Conservation (phyloP, 2,113 vertebrate genomes). For the Lagopus muta region DNA sequence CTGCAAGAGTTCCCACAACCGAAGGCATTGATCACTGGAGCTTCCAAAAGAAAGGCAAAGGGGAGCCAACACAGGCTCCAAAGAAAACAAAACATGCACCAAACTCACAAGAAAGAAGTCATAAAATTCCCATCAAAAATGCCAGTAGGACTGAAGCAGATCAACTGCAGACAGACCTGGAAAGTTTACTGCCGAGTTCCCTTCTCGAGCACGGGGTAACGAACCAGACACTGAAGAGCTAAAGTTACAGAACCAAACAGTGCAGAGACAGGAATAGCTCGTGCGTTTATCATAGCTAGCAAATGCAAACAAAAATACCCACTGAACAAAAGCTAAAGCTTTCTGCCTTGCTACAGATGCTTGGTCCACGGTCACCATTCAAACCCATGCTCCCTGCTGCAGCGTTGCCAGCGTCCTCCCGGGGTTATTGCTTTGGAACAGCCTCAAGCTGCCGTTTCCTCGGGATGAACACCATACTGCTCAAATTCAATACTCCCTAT, state of each 20-base stretch:
- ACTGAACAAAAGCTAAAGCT: neutral
- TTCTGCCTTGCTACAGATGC: neutral
- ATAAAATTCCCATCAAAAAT: slow-evolving; percentile 57
- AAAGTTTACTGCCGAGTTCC: neutral
- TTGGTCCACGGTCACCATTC: neutral
- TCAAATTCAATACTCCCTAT: neutral
- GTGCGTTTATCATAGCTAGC: neutral
- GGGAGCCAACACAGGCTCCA: slow-evolving; percentile 54
- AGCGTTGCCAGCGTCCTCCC: neutral
- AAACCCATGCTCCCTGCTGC: neutral
- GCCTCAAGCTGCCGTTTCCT: neutral
- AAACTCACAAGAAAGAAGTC: slow-evolving; percentile 30
- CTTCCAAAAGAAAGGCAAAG: slow-evolving; percentile 47
- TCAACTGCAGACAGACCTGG: slow-evolving; percentile 48
- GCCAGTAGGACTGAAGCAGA: slow-evolving; percentile 48
- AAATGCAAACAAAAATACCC: neutral
- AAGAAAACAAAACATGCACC: slow-evolving; percentile 54
- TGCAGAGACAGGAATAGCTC: neutral
- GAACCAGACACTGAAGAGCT: slow-evolving; percentile 12
- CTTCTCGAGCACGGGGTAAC: neutral
- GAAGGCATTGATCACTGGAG: slow-evolving; percentile 66
- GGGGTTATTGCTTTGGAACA: neutral
- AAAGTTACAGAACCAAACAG: slow-evolving; percentile 10
- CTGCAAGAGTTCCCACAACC: slow-evolving; percentile 65
- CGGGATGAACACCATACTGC: neutral